These are phyloP conservation scores for Glaucidium brasilianum DNA, from an alignment of 2,113 vertebrate species.

Conservation along the genomic window DNA sequence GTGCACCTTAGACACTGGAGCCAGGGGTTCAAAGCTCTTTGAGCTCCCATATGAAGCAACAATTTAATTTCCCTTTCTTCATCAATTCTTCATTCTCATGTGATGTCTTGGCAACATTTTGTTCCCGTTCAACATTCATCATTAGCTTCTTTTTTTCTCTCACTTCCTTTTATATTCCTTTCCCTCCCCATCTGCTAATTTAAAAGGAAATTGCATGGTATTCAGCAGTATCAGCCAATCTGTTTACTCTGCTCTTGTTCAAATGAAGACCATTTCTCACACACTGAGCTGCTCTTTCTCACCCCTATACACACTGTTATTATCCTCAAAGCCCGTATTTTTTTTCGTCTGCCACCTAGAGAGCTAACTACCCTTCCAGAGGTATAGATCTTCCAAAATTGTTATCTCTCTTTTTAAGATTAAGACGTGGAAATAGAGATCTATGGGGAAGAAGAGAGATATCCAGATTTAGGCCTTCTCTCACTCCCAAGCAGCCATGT, in stretches of 20 bases:
- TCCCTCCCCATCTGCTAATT: slow-evolving; percentile 64
- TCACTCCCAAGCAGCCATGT: neutral
- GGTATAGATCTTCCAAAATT: neutral
- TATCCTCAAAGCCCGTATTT: neutral
- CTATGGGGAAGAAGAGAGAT: neutral
- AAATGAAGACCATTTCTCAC: slow-evolving; percentile 36
- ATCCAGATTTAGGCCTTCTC: neutral
- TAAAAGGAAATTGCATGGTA: slow-evolving; percentile 57
- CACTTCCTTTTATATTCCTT: slow-evolving; percentile 54
- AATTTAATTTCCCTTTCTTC: slow-evolving; percentile 54
- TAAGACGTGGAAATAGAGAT: neutral
- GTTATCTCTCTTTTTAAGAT: neutral
- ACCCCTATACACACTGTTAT: neutral
- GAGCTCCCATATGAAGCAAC: neutral
- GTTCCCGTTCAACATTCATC: slow-evolving; percentile 38
- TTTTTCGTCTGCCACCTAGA: neutral
- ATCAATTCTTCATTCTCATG: slow-evolving; percentile 41
- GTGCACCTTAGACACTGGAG: neutral
- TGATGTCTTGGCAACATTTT: slow-evolving; percentile 60
- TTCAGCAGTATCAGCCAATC: slow-evolving; percentile 53
- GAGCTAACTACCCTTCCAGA: neutral
- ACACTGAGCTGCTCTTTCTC: slow-evolving; percentile 12
- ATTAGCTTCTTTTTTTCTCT: slow-evolving; percentile 33
- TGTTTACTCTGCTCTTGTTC: slow-evolving; percentile 50
- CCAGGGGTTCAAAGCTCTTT: neutral